phyloP scores from a whole-genome alignment of 2,797 vertebrate species.

The Furcifer pardalis region DNA sequence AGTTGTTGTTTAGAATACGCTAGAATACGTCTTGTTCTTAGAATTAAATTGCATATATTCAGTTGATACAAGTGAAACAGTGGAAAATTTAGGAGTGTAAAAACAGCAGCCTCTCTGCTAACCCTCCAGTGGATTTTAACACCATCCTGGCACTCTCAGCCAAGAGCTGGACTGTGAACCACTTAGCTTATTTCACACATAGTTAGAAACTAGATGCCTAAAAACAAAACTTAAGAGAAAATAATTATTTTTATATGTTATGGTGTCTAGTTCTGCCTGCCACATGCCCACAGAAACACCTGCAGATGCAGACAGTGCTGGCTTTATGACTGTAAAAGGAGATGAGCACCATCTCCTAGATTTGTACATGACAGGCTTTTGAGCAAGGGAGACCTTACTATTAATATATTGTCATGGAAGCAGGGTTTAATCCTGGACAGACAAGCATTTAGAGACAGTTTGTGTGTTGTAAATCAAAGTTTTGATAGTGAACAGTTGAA shows the following conservation, averaged over 20 bases:
- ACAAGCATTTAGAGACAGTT: background rate
- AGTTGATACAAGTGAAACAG: background rate
- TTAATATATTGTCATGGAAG: background rate
- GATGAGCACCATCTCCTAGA: too few species aligned
- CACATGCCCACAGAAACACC: too few species aligned
- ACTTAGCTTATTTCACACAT: slow-evolving; percentile 31
- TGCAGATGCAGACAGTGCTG: too few species aligned
- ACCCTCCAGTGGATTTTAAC: background rate
- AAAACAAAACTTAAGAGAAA: slow-evolving; percentile 3
- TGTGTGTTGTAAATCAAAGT: background rate
- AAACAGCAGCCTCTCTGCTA: background rate
- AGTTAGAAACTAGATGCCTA: slow-evolving; percentile 16
- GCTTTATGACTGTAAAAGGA: too few species aligned
- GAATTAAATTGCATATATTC: background rate
- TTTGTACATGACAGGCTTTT: too few species aligned
- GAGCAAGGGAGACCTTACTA: too few species aligned
- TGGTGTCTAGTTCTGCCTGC: too few species aligned
- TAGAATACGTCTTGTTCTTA: background rate
- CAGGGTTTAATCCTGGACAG: background rate
- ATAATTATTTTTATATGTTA: background rate
- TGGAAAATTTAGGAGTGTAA: background rate
- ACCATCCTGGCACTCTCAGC: background rate
- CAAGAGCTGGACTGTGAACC: too few species aligned
- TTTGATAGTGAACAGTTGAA: background rate
- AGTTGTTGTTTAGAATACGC: background rate